These are phyloP conservation scores for Dipus sagitta DNA, from an alignment of 2,797 vertebrate genomes.

Conservation along the genomic window DNA sequence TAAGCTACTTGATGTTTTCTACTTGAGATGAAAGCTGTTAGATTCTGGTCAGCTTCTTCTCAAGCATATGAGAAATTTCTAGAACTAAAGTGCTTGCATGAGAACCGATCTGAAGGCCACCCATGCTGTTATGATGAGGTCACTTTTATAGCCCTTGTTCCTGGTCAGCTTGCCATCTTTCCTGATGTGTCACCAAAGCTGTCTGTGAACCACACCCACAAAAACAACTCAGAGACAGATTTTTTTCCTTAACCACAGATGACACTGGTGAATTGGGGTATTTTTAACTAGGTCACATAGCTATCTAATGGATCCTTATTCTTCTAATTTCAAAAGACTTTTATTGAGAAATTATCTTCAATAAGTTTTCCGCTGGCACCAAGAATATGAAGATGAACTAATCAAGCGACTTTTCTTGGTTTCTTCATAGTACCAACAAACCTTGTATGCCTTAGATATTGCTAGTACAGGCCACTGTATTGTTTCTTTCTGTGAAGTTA, in stretches of 20 bases:
- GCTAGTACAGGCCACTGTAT: neutral
- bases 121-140: slow-evolving; percentile 70
- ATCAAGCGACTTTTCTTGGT: neutral
- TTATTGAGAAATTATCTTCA: slow-evolving; percentile 44
- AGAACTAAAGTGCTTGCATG: slow-evolving; percentile 29
- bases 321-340: slow-evolving; percentile 45
- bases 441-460: neutral
- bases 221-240: slow-evolving; percentile 75
- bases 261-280: neutral
- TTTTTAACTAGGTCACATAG: slow-evolving; percentile 69
- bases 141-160: slow-evolving; percentile 58
- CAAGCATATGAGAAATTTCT: slow-evolving; percentile 54
- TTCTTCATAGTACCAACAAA: neutral
- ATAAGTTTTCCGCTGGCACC: neutral
- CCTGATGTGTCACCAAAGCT: slow-evolving; percentile 73
- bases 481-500: slow-evolving; percentile 21
- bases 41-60: slow-evolving; percentile 12
- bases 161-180: slow-evolving; percentile 58
- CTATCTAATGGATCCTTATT: slow-evolving; percentile 51
- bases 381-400: slow-evolving; percentile 15
- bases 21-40: slow-evolving; percentile 57
- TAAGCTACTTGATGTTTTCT: slow-evolving; percentile 63
- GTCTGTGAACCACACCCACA: slow-evolving; percentile 68
- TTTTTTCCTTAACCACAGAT: slow-evolving; percentile 35
- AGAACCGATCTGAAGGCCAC: slow-evolving; percentile 68